A percentile compares a stretch with the other conserved stretches of the same genome.
These are phyloP conservation scores for Tenualosa ilisha DNA, from an alignment of 2,797 vertebrate species.

Conservation along the genomic window DNA sequence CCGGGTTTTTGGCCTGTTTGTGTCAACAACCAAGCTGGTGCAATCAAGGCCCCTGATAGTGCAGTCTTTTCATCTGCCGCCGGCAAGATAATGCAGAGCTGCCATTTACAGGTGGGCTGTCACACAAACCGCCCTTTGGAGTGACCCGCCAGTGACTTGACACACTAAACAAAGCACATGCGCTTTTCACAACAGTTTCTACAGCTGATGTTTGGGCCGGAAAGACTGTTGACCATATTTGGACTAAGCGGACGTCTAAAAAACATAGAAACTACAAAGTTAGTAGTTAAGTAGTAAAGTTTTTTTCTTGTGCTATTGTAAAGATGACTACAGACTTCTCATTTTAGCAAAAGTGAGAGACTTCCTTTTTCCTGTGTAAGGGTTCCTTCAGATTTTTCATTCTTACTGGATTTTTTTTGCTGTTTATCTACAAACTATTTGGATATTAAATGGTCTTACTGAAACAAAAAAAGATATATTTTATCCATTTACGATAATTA, in stretches of 20 bases:
- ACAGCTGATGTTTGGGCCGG: background rate
- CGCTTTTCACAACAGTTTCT: background rate
- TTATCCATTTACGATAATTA: background rate
- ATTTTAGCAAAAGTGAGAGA: background rate
- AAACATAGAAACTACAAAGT: background rate
- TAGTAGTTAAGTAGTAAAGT: background rate
- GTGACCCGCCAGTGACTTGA: background rate
- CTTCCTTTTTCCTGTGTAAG: background rate
- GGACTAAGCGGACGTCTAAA: background rate
- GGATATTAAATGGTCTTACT: background rate
- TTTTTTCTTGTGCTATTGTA: background rate
- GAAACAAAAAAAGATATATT: background rate
- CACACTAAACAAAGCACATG: background rate
- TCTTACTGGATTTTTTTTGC: no score
- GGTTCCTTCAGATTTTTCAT: background rate
- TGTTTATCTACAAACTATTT: background rate
- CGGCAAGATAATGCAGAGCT: conserved; percentile 11
- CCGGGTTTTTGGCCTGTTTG: conserved; percentile 3
- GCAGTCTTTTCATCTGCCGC: background rate
- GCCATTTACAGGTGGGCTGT: conserved; percentile 23
- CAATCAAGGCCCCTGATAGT: conserved; percentile 18
- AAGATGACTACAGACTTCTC: background rate
- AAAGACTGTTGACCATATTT: background rate
- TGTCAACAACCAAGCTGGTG: conserved; percentile 1
- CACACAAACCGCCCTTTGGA: conserved; percentile 16